A percentile compares a stretch with the other conserved stretches of the same genome.
Evolutionary conservation across 1,140 invertebrate species (phyloP).

Genomic region (Temnothorax longispinosus): DNA sequence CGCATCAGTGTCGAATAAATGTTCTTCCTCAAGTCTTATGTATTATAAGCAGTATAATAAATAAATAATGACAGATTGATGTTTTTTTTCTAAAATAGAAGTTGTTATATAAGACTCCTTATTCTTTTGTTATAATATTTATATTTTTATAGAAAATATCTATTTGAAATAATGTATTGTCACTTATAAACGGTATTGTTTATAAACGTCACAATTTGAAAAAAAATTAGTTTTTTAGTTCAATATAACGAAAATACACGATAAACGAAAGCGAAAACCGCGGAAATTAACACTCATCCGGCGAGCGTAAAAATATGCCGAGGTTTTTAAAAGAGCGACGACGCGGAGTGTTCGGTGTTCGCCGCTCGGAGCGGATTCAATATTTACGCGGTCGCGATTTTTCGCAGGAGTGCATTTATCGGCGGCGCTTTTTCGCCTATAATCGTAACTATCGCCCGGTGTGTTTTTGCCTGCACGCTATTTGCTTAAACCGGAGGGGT

Average conservation of each 20-base stretch:
- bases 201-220: background rate
- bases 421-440: background rate
- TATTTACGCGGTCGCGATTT: conserved; percentile 43
- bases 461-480: conserved; percentile 22
- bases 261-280: background rate
- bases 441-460: conserved; percentile 8
- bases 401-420: conserved; percentile 19
- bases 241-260: background rate
- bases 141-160: background rate
- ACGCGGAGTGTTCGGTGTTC: conserved; percentile 19
- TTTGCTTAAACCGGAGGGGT: conserved; percentile 7
- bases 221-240: background rate
- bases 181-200: background rate
- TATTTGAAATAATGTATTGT: background rate
- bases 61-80: background rate
- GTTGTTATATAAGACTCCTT: background rate
- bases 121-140: background rate
- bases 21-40: background rate
- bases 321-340: conserved; percentile 20
- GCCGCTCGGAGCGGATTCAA: background rate
- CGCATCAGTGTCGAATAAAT: background rate
- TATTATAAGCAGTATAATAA: background rate
- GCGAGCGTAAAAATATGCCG: conserved; percentile 9
- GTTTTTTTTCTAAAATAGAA: background rate
- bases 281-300: background rate